Conservation (phyloP, 2,888 invertebrate species). For the Dexiosoma caninum region DNA sequence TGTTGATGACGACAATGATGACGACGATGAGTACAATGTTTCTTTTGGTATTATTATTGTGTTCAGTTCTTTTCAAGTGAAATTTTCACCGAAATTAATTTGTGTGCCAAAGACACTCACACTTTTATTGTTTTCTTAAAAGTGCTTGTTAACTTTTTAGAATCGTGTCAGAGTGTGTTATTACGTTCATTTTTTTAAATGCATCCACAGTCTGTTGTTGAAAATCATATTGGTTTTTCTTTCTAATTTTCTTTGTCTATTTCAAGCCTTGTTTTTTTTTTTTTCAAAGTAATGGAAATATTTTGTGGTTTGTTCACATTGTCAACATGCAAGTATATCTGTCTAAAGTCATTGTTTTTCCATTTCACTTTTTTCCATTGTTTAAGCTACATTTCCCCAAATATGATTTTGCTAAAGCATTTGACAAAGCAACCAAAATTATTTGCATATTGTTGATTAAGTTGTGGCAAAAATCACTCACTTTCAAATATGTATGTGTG, state of each 20-base stretch:
- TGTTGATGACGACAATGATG: background rate
- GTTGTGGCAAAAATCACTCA: too few relatives aligned
- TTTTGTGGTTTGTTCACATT: background rate
- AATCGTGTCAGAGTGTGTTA: background rate
- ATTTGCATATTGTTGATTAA: too few relatives aligned
- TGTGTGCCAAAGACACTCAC: conserved; percentile 18
- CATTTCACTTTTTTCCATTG: background rate
- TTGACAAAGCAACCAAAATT: too few relatives aligned
- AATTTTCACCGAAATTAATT: conserved; percentile 52
- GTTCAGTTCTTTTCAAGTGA: conserved; percentile 42
- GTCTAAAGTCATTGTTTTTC: background rate
- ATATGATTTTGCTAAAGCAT: background rate
- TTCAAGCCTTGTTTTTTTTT: conserved; percentile 9
- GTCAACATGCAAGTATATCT: background rate
- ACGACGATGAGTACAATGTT: background rate
- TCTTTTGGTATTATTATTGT: conserved; percentile 27
- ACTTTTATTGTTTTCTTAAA: conserved; percentile 4
- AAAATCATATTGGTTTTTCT: conserved; percentile 8
- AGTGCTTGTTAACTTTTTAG: conserved; percentile 41
- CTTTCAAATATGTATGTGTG: too few relatives aligned
- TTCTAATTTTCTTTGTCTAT: background rate
- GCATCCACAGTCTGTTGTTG: background rate
- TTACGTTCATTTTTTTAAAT: background rate
- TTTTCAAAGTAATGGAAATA: conserved; percentile 8
- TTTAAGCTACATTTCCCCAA: background rate